These are phyloP conservation scores for Bradypus variegatus DNA, from an alignment of 2,797 vertebrate species.

Conservation along the genomic window DNA sequence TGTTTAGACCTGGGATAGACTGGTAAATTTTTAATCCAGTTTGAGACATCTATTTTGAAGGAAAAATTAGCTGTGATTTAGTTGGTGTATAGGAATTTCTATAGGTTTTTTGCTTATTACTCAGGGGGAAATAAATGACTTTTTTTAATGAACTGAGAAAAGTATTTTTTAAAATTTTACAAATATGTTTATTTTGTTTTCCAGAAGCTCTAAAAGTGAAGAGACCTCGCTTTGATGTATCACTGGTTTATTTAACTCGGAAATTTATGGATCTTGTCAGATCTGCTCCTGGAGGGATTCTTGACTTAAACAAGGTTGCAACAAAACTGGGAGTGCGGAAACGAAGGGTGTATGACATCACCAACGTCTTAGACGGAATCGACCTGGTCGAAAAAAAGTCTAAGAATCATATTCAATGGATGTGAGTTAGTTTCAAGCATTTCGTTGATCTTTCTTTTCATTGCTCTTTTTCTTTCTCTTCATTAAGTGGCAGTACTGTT, in stretches of 20 bases:
- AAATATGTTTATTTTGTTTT: slow-evolving; percentile 34
- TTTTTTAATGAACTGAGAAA: not conserved
- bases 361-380: slow-evolving; percentile 85
- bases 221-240: slow-evolving; percentile 77
- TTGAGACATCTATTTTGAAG: not conserved
- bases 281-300: slow-evolving; percentile 76
- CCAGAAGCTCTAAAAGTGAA: slow-evolving; percentile 66
- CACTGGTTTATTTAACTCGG: slow-evolving; percentile 80
- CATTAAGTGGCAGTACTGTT: not conserved
- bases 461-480: not conserved
- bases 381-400: slow-evolving; percentile 82
- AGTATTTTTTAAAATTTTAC: not conserved
- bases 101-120: not conserved
- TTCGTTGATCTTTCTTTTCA: not conserved
- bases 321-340: slow-evolving; percentile 78
- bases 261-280: slow-evolving; percentile 86
- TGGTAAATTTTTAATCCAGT: not conserved
- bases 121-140: not conserved
- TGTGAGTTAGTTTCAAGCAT: slow-evolving; percentile 78
- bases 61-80: not conserved
- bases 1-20: not conserved
- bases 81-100: not conserved
- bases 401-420: slow-evolving; percentile 86
- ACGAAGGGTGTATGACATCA: slow-evolving; percentile 89
- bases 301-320: slow-evolving; percentile 85